phyloP scores from a whole-genome alignment of 2,888 invertebrate genomes.

The Habrosyne pyritoides region DNA sequence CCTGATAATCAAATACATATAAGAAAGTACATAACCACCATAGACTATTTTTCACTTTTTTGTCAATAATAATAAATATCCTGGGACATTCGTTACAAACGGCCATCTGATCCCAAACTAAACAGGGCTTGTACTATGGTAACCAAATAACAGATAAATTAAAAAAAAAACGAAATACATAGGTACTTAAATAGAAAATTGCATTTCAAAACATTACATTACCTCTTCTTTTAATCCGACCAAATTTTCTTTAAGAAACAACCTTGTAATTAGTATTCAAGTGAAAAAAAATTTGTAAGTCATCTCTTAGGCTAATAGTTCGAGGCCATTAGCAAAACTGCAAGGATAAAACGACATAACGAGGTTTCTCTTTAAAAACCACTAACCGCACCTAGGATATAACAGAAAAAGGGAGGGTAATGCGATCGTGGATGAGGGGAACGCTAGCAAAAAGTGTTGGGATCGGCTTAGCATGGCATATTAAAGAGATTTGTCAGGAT shows the following conservation, averaged over 20 bases:
- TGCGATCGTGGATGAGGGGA: conserved; percentile 22
- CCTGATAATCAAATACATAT: too few species aligned
- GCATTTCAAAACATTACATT: too few species aligned
- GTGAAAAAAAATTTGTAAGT: neutral
- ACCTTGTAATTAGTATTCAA: neutral
- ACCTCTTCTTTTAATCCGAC: too few species aligned
- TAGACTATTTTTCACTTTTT: too few species aligned
- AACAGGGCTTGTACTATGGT: too few species aligned
- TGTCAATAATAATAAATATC: too few species aligned
- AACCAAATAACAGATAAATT: too few species aligned
- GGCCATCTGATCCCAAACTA: too few species aligned
- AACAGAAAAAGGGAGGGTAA: conserved; percentile 24
- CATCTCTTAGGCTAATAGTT: neutral
- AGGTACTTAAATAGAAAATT: too few species aligned
- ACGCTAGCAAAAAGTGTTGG: conserved; percentile 24
- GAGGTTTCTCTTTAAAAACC: conserved; percentile 31
- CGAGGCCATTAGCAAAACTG: conserved; percentile 15
- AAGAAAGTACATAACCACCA: too few species aligned
- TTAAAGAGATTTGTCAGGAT: conserved; percentile 32
- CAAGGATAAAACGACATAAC: conserved; percentile 24
- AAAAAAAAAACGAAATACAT: too few species aligned
- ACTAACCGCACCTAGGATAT: conserved; percentile 20
- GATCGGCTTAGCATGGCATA: conserved; percentile 38
- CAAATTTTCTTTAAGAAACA: neutral
- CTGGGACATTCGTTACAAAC: too few species aligned